phyloP scores from a whole-genome alignment of 1,140 invertebrate genomes.

The Drosophila dunni region DNA sequence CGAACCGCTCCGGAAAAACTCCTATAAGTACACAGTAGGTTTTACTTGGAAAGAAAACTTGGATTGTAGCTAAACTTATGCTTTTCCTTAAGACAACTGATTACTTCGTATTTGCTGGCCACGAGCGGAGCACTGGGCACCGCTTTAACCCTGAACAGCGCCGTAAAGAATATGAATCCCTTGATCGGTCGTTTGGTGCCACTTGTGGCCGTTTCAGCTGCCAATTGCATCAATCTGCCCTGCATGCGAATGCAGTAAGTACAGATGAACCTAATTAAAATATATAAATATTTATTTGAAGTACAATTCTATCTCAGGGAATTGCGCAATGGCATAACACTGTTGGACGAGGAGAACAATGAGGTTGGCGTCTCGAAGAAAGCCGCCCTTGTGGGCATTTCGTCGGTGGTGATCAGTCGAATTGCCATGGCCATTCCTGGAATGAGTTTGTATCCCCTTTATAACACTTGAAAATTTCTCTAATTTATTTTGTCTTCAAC shows the following conservation, averaged over 20 bases:
- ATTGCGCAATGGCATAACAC: constrained; percentile 90
- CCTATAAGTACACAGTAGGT: constrained; percentile 88
- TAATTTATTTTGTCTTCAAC: not conserved
- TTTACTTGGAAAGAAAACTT: not conserved
- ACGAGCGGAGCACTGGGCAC: constrained; percentile 96
- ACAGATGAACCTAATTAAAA: not conserved
- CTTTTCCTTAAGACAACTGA: constrained; percentile 88
- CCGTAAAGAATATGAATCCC: constrained; percentile 86
- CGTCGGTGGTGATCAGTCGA: constrained; percentile 93
- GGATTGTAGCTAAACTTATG: not conserved
- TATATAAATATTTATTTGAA: not conserved
- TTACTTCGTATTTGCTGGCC: constrained; percentile 95
- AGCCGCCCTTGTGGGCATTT: constrained; percentile 91
- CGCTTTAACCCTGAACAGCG: constrained; percentile 90
- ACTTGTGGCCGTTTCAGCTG: constrained; percentile 94
- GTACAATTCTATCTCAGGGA: constrained; percentile 87
- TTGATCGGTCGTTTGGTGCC: constrained; percentile 89
- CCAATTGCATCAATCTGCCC: constrained; percentile 97
- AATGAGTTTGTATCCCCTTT: constrained; percentile 89
- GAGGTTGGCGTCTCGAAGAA: constrained; percentile 89
- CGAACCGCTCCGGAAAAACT: constrained; percentile 93
- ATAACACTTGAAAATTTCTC: constrained; percentile 4
- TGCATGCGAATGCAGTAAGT: constrained; percentile 94
- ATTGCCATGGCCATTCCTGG: constrained; percentile 95
- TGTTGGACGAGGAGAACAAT: constrained; percentile 90